Evolutionary conservation across 2,888 invertebrate genomes (phyloP).

Genomic region (Cantharis flavilabris): DNA sequence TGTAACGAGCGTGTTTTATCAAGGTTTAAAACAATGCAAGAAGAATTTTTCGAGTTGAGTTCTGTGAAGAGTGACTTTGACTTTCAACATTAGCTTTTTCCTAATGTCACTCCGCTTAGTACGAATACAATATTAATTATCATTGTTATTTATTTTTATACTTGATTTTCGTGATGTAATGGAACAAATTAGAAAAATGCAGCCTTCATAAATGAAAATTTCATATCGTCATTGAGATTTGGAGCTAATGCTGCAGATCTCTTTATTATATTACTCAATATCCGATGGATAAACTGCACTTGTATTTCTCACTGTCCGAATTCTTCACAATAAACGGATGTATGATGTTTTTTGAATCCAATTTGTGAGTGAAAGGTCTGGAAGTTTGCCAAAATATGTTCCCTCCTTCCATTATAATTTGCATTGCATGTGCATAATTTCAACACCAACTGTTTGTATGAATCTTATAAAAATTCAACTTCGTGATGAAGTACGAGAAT

Average conservation of each 20-base stretch:
- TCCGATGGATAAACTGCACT: no score
- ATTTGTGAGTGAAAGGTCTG: background rate
- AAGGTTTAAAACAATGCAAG: background rate
- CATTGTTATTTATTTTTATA: background rate
- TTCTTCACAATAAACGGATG: background rate
- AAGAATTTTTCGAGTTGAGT: background rate
- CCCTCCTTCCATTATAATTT: no score
- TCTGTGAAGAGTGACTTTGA: background rate
- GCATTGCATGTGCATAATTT: no score
- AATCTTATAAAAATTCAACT: background rate
- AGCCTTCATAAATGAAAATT: background rate
- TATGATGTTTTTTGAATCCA: background rate
- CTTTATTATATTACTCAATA: no score
- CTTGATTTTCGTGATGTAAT: background rate
- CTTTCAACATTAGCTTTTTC: background rate
- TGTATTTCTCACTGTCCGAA: no score
- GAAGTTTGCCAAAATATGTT: background rate
- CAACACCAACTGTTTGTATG: background rate
- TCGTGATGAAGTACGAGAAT: background rate
- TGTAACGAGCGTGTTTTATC: background rate
- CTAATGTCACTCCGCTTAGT: background rate
- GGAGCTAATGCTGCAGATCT: no score
- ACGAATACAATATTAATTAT: background rate
- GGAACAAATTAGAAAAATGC: background rate
- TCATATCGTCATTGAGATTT: background rate